These are phyloP conservation scores for Gorsachius goisagi DNA, from an alignment of 2,113 vertebrate species.

Conservation along the genomic window DNA sequence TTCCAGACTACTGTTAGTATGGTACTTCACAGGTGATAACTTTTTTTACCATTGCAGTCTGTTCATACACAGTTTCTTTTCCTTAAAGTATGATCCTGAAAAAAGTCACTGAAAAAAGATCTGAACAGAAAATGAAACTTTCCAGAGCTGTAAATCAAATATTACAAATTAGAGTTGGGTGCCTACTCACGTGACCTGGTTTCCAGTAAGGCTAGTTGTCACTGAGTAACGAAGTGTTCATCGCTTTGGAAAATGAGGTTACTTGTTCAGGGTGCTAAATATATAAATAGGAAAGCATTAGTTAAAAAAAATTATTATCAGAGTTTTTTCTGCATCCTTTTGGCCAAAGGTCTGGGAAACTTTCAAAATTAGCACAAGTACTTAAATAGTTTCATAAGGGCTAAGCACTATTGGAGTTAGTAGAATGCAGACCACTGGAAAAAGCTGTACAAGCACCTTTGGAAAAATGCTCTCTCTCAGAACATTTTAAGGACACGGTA, in stretches of 20 bases:
- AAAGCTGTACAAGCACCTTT: not conserved
- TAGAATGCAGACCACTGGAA: not conserved
- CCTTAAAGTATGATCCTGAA: not conserved
- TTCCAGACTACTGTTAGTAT: not conserved
- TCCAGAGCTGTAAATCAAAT: not conserved
- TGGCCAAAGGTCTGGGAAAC: not conserved
- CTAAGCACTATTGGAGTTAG: not conserved
- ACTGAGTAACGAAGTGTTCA: not conserved
- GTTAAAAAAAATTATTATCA: not conserved
- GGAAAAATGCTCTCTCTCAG: not conserved
- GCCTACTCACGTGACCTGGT: not conserved
- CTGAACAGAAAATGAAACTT: not conserved
- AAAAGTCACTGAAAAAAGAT: not conserved
- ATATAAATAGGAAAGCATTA: not conserved
- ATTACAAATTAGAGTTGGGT: not conserved
- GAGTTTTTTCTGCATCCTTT: not conserved
- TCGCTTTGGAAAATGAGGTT: accelerated
- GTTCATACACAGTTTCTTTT: not conserved
- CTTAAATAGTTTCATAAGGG: not conserved
- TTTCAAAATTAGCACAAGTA: not conserved
- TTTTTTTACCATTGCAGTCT: not conserved
- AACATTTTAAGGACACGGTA: not conserved
- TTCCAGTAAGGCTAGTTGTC: not conserved
- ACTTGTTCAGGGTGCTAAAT: not conserved
- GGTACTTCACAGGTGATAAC: not conserved